phyloP scores from a whole-genome alignment of 2,113 vertebrate genomes.

The Noctilio leporinus region DNA sequence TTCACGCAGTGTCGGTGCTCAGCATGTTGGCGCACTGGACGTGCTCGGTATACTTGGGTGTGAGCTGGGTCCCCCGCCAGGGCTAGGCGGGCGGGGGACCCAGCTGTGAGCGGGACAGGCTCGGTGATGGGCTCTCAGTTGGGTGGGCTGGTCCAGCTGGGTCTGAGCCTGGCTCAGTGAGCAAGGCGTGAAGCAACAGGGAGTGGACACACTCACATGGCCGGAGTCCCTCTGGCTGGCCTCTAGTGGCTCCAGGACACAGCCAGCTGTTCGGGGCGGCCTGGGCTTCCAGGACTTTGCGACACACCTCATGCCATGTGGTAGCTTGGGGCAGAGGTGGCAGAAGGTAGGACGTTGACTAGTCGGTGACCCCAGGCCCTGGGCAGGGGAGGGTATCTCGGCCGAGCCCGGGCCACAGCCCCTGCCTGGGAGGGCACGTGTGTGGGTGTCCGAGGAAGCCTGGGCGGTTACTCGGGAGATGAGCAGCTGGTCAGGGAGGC shows the following conservation, averaged over 20 bases:
- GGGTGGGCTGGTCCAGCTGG: too few species aligned
- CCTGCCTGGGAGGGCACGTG: neutral
- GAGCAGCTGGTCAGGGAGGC: fast-evolving
- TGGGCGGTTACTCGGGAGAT: neutral
- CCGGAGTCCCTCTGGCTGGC: neutral
- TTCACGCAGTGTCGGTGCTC: fast-evolving
- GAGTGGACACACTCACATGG: fast-evolving
- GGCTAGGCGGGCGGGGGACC: fast-evolving
- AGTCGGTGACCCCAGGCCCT: neutral
- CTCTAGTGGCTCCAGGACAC: fast-evolving
- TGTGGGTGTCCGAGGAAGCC: neutral
- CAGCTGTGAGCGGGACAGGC: neutral
- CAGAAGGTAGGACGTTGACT: neutral
- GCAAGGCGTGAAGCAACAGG: fast-evolving
- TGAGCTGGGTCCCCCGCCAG: neutral
- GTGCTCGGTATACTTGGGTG: fast-evolving
- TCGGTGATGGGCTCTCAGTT: fast-evolving
- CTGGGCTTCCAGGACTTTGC: neutral
- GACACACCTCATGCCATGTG: fast-evolving
- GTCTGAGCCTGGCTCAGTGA: neutral
- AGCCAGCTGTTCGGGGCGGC: neutral
- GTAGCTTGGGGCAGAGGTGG: fast-evolving
- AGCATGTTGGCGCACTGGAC: fast-evolving
- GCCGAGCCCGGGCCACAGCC: fast-evolving
- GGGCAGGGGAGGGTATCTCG: neutral